Evolutionary conservation across 2,888 invertebrate species (phyloP), one percentile per base, ranked within the genome.

Genomic region (Cephonodes hylas): DNA sequence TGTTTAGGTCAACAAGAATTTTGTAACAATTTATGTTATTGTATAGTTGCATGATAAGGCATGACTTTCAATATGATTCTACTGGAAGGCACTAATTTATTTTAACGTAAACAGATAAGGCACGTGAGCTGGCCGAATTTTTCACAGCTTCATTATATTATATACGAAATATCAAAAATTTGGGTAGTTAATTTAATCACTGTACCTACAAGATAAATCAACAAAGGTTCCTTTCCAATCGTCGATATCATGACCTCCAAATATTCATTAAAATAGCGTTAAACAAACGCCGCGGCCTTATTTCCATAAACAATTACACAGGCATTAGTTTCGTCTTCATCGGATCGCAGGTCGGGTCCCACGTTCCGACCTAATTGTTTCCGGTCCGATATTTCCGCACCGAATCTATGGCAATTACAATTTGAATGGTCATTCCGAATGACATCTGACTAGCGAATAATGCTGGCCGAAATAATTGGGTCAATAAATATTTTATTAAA

Each of bases 311-410:
- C 58, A 63, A 60, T 60, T 44, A 59, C 64, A 65, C 66, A 20
- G 45, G 58, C 34, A 70, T 66, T 42, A 42, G 64, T 62, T 23
- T 31, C 60, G 62, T 45, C 27, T 60, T 59, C 60, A 34, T 60
- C 59, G 59, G 65, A 61, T 56, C 42, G 66, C 65, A 67, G 76
- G 68, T 74, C 65, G 62, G 60, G 61, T 77, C 76, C 69, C 72
- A 74, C 69, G 74, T 64, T 64, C 62, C 67, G 66, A 65, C 77
- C 81, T 56, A 75, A 62, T 79, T 73, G 65, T 62, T 66, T 68
- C 65, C 70, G 69, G 69, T 64, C 70, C 56, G 63, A 59, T 70
- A 66, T 70, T 64, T 67, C 48, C 62, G 68, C 71, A 23, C 27
- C 42, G 48, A 53, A 60, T 60, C 60, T 42, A 20, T 60, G 1